phyloP scores from a whole-genome alignment of 1,140 invertebrate genomes.

The Procambarus clarkii region DNA sequence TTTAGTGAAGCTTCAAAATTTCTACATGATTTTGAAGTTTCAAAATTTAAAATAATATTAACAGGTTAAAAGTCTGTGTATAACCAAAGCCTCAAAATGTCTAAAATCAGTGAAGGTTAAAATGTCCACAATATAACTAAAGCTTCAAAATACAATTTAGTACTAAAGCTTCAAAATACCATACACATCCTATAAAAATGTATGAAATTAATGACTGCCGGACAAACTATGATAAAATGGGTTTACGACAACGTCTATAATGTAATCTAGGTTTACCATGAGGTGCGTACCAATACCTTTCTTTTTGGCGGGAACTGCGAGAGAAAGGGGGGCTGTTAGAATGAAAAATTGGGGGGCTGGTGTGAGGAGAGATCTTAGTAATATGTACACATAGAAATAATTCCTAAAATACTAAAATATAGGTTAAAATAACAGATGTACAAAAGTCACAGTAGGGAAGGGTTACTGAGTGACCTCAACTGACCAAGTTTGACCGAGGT shows the following conservation, averaged over 20 bases:
- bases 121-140: constrained; percentile 34
- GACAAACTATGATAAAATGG: constrained; percentile 68
- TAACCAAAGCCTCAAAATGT: constrained; percentile 20
- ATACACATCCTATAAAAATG: constrained; percentile 65
- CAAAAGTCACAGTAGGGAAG: constrained; percentile 6
- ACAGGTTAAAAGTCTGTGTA: background rate
- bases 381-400: constrained; percentile 65
- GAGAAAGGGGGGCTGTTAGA: constrained; percentile 73
- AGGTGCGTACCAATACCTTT: constrained; percentile 72
- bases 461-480: constrained; percentile 22
- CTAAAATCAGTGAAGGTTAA: background rate
- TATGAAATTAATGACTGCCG: constrained; percentile 60
- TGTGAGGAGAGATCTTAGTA: constrained; percentile 69
- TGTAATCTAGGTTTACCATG: constrained; percentile 72
- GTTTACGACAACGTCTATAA: constrained; percentile 70
- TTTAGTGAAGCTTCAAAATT: constrained; percentile 38
- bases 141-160: constrained; percentile 50
- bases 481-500: constrained; percentile 18
- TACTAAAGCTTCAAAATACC: constrained; percentile 68
- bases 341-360: constrained; percentile 69
- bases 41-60: constrained; percentile 27
- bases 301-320: constrained; percentile 72
- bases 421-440: constrained; percentile 42
- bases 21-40: constrained; percentile 34
- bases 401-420: constrained; percentile 60